Evolutionary conservation across 2,888 invertebrate species (phyloP).

Genomic region (Antheraea assamensis): DNA sequence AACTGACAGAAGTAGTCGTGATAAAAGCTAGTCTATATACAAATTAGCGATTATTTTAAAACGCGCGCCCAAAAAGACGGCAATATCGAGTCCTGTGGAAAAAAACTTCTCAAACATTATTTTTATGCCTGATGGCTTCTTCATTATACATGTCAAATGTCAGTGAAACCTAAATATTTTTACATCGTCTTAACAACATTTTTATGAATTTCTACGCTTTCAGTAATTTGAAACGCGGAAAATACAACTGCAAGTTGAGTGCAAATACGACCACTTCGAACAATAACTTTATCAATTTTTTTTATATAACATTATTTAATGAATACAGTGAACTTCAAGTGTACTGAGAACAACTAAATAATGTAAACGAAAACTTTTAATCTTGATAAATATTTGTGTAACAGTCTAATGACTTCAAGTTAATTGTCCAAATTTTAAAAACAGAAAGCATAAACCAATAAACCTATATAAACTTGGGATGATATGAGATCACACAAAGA

Average conservation of each 20-base stretch:
- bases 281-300: background rate
- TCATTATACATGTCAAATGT: slow-evolving; percentile 6
- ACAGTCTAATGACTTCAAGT: too few relatives aligned
- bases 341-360: too few relatives aligned
- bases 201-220: slow-evolving; percentile 35
- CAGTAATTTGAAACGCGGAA: slow-evolving; percentile 39
- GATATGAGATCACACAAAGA: too few relatives aligned
- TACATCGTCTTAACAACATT: slow-evolving; percentile 27
- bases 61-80: background rate
- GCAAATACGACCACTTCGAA: slow-evolving; percentile 21
- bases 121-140: background rate
- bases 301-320: background rate
- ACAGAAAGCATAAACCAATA: too few relatives aligned
- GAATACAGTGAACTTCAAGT: background rate
- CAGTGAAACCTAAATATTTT: slow-evolving; percentile 32
- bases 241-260: slow-evolving; percentile 31
- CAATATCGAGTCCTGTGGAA: background rate
- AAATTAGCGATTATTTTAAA: background rate
- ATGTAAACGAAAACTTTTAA: too few relatives aligned
- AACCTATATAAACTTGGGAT: background rate
- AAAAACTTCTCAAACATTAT: background rate
- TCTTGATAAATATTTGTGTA: too few relatives aligned
- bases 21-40: background rate
- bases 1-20: too few relatives aligned
- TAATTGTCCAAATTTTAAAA: too few relatives aligned